Percentiles rank a stretch among this genome's conserved stretches.
Conservation (phyloP, 1,140 invertebrate genomes). For the Stegodyphus mimosarum region DNA sequence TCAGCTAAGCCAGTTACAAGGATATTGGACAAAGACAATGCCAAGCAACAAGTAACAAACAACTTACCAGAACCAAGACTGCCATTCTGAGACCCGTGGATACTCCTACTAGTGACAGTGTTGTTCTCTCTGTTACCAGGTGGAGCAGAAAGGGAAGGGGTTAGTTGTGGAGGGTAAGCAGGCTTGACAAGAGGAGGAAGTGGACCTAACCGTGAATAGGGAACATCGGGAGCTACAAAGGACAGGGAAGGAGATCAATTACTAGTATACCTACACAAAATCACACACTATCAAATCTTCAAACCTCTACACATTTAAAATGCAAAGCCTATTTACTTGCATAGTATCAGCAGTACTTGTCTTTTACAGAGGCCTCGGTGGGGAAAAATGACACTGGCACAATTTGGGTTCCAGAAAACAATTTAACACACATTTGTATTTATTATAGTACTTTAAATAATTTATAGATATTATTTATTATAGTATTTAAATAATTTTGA, state of each 20-base stretch:
- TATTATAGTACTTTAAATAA: no score
- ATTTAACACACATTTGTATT: no score
- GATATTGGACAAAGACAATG: no score
- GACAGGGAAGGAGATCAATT: slow-evolving; percentile 4
- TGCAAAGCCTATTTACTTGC: no score
- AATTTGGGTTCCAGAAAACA: no score
- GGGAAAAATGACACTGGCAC: no score
- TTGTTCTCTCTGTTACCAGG: slow-evolving; percentile 43
- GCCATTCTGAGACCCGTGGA: slow-evolving; percentile 28
- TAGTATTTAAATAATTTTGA: no score
- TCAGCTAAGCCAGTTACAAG: no score
- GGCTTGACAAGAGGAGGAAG: slow-evolving; percentile 20
- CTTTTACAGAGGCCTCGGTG: no score
- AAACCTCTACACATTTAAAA: no score
- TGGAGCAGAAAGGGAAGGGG: slow-evolving; percentile 8
- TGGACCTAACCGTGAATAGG: slow-evolving; percentile 37
- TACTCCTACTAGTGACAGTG: slow-evolving; percentile 33
- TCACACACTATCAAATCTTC: not conserved
- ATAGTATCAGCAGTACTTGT: no score
- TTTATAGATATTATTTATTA: no score
- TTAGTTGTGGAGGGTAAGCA: slow-evolving; percentile 39
- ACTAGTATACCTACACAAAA: not conserved
- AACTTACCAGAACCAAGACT: slow-evolving; percentile 34
- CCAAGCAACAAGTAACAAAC: not conserved
- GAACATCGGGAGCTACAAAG: slow-evolving; percentile 35